A percentile compares a stretch with the other conserved stretches of the same genome.
Conservation (phyloP, 2,113 vertebrate species). For the Grus americana region DNA sequence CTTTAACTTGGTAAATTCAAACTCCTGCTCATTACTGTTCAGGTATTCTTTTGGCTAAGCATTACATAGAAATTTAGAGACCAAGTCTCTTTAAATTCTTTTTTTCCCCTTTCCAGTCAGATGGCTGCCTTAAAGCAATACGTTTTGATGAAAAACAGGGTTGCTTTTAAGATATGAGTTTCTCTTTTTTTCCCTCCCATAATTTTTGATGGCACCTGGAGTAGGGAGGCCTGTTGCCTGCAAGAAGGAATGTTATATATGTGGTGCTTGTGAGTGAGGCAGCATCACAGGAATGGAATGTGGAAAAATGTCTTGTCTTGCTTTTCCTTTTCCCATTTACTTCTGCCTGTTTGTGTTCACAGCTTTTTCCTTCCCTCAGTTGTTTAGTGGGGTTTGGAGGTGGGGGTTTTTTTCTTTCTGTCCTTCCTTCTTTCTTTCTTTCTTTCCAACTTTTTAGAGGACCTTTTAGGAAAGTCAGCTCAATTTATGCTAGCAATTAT, state of each 20-base stretch:
- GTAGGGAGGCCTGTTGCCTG: conserved; percentile 25
- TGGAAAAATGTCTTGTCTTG: conserved; percentile 50
- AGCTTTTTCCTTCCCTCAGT: neutral
- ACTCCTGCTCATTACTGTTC: neutral
- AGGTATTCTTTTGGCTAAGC: conserved; percentile 11
- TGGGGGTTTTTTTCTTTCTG: neutral
- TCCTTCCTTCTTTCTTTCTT: neutral
- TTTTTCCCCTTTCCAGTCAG: neutral
- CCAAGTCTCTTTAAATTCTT: neutral
- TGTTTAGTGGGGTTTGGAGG: neutral
- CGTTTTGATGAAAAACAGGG: conserved; percentile 34
- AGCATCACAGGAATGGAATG: conserved; percentile 35
- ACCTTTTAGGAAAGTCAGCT: neutral
- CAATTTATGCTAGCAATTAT: neutral
- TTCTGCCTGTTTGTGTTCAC: neutral
- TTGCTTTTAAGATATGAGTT: neutral
- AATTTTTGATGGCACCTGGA: conserved; percentile 57
- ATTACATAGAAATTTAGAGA: neutral
- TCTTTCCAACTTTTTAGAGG: neutral
- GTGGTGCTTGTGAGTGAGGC: conserved; percentile 3
- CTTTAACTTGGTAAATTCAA: neutral
- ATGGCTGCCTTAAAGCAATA: conserved; percentile 35
- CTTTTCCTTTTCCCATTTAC: conserved; percentile 12
- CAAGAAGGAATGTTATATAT: conserved; percentile 52
- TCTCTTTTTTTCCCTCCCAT: conserved; percentile 2